Evolutionary conservation across 1,140 invertebrate genomes (phyloP).

Genomic region (Heliconius hermathena): DNA sequence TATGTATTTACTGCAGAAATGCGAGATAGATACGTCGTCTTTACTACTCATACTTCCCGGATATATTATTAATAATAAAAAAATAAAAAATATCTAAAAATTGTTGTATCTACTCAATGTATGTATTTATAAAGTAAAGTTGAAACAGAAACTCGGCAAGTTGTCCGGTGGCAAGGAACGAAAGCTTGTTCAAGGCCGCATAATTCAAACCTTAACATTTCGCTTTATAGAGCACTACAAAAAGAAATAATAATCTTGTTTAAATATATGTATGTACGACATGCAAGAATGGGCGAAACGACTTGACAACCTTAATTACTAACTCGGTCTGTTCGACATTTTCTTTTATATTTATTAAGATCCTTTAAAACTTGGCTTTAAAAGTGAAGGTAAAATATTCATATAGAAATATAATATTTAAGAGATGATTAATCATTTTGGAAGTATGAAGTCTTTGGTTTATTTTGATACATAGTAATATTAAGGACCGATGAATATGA

Average conservation of each 20-base stretch:
- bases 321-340: constrained; percentile 21
- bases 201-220: constrained; percentile 68
- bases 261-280: neutral
- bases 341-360: constrained; percentile 12
- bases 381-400: neutral
- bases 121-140: constrained; percentile 27
- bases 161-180: constrained; percentile 49
- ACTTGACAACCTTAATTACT: constrained; percentile 24
- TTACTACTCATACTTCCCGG: no score
- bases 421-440: neutral
- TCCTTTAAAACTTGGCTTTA: neutral
- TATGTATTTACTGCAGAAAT: neutral
- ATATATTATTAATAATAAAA: no score
- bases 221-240: constrained; percentile 51
- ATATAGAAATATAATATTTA: neutral
- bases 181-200: constrained; percentile 63
- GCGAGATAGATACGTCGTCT: no score
- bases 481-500: no score
- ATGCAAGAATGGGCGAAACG: constrained; percentile 4
- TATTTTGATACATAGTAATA: no score
- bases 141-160: constrained; percentile 40
- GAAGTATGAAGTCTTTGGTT: no score
- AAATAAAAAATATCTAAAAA: neutral
- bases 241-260: constrained; percentile 48
- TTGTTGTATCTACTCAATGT: constrained; percentile 45